Percentiles rank a stretch among this genome's conserved stretches.
These are phyloP conservation scores for Metopia argyrocephala DNA, from an alignment of 2,888 invertebrate species.

Conservation along the genomic window DNA sequence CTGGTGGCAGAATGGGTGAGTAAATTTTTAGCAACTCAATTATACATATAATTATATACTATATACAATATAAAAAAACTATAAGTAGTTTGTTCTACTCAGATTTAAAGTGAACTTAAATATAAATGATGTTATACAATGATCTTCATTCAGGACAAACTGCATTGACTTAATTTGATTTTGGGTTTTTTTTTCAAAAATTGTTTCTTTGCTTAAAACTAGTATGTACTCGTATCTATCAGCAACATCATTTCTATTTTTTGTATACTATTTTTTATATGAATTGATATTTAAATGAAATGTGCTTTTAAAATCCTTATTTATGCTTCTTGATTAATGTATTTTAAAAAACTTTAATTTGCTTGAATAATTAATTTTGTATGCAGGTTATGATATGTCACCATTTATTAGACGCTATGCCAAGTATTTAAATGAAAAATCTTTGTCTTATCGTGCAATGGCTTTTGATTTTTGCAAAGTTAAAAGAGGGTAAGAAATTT, in stretches of 20 bases:
- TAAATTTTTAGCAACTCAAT: constrained; percentile 65
- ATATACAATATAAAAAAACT: neutral
- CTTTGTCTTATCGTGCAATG: constrained; percentile 97
- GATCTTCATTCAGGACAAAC: no score
- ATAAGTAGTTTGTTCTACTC: constrained; percentile 14
- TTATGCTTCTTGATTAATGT: no score
- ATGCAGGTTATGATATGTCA: constrained; percentile 98
- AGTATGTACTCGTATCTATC: neutral
- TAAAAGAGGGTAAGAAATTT: constrained; percentile 91
- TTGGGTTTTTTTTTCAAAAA: neutral
- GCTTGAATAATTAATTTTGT: constrained; percentile 34
- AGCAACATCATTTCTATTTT: neutral
- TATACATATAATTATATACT: neutral
- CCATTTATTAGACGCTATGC: constrained; percentile 99
- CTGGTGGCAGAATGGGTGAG: constrained; percentile 78
- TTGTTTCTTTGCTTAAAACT: neutral
- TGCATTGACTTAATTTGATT: no score
- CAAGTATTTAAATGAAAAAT: constrained; percentile 99
- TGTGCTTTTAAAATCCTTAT: constrained; percentile 44
- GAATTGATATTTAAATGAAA: neutral
- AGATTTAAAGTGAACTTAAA: no score
- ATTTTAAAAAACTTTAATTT: no score
- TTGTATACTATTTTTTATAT: neutral
- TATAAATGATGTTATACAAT: no score
- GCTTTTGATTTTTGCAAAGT: constrained; percentile 99